phyloP scores from a whole-genome alignment of 2,888 invertebrate species.

The Zaprionus lineosus region DNA sequence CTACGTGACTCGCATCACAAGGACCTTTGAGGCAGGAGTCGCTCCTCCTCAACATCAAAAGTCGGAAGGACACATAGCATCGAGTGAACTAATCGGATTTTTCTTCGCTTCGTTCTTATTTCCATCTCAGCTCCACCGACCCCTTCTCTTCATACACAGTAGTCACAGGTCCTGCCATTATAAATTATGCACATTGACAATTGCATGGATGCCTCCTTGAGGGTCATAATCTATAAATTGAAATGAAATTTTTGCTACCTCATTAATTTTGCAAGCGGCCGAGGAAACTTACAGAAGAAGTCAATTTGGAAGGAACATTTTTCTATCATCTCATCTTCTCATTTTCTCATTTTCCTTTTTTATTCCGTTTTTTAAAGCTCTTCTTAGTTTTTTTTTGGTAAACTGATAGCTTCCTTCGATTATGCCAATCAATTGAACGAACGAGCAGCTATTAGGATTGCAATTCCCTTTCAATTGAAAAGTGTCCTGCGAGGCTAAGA shows the following conservation, averaged over 20 bases:
- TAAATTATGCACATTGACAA: constrained; percentile 68
- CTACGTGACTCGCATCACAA: constrained; percentile 75
- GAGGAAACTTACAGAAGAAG: constrained; percentile 10
- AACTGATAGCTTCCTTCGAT: constrained; percentile 64
- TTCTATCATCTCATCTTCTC: too few species aligned
- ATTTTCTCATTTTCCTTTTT: too few species aligned
- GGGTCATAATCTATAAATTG: constrained; percentile 65
- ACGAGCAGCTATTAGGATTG: constrained; percentile 27
- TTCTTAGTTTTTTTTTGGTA: constrained; percentile 27
- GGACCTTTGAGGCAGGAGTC: too few species aligned
- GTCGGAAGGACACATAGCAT: constrained; percentile 39
- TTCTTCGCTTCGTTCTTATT: constrained; percentile 7
- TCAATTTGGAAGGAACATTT: constrained; percentile 33
- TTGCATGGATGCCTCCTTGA: constrained; percentile 20
- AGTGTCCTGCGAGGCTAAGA: constrained; percentile 16
- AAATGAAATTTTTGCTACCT: constrained; percentile 70
- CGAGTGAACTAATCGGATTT: constrained; percentile 65
- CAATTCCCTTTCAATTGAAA: constrained; percentile 6
- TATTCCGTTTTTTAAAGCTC: too few species aligned
- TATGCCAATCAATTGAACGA: constrained; percentile 53
- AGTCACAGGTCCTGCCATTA: constrained; percentile 23
- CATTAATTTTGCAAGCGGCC: constrained; percentile 54
- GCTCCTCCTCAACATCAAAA: too few species aligned
- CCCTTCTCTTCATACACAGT: too few species aligned
- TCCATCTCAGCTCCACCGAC: not conserved